A percentile compares a stretch with the other conserved stretches of the same genome.
These are phyloP conservation scores for Euphydryas editha DNA, from an alignment of 2,888 invertebrate species.

Conservation along the genomic window DNA sequence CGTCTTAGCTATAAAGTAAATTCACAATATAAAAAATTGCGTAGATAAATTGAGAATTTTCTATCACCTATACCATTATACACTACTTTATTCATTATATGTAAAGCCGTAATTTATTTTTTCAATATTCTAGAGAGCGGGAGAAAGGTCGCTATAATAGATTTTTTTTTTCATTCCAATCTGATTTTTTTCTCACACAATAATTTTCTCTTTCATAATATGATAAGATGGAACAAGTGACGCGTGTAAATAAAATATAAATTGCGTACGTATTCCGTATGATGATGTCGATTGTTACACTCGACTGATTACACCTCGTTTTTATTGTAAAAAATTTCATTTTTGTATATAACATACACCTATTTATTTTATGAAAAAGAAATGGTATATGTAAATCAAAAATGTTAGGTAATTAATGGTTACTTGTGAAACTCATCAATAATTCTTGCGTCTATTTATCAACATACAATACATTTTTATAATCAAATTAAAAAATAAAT, in stretches of 20 bases:
- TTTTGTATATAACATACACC: too few relatives aligned
- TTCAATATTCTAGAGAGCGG: conserved; percentile 14
- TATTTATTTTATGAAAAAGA: too few relatives aligned
- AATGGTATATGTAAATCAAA: too few relatives aligned
- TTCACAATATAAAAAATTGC: not conserved
- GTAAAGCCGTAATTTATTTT: conserved; percentile 13
- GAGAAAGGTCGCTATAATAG: conserved; percentile 26
- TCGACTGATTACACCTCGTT: conserved; percentile 18
- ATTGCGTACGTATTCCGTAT: conserved; percentile 18
- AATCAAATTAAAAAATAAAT: too few relatives aligned
- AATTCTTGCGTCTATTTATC: too few relatives aligned
- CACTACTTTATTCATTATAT: not conserved
- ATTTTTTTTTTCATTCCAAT: conserved; percentile 18
- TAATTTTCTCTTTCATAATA: conserved; percentile 29
- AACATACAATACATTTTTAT: too few relatives aligned
- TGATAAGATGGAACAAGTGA: conserved; percentile 24
- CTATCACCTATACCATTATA: not conserved
- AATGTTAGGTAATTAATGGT: too few relatives aligned
- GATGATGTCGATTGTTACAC: conserved; percentile 18
- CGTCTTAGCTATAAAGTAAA: not conserved
- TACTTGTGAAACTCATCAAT: too few relatives aligned
- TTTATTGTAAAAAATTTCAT: not conserved
- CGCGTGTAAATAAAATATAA: conserved; percentile 23
- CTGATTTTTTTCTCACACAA: conserved; percentile 20
- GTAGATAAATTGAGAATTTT: not conserved